Evolutionary conservation across 2,113 vertebrate genomes (phyloP).

Genomic region (Noturus placidus): DNA sequence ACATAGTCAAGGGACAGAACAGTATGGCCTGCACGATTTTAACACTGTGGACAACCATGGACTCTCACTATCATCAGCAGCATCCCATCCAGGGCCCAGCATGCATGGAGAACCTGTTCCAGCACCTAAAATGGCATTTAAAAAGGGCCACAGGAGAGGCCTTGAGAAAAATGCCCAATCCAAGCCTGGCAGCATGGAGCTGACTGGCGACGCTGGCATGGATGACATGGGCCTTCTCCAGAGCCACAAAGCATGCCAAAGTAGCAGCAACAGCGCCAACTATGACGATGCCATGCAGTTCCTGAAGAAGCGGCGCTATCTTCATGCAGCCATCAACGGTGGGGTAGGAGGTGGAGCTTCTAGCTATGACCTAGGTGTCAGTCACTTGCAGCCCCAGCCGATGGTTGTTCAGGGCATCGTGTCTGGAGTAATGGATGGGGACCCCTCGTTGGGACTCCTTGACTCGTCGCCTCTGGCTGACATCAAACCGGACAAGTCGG

Average conservation of each 20-base stretch:
- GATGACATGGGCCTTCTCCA: constrained; percentile 85
- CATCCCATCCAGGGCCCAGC: constrained; percentile 79
- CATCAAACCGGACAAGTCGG: constrained; percentile 90
- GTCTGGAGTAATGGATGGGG: constrained; percentile 84
- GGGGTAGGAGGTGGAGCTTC: constrained; percentile 40
- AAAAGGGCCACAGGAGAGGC: constrained; percentile 86
- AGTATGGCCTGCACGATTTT: constrained; percentile 81
- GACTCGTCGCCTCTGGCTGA: constrained; percentile 82
- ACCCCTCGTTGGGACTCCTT: constrained; percentile 81
- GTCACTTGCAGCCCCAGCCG: constrained; percentile 86
- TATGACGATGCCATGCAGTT: constrained; percentile 99
- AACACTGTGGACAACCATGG: constrained; percentile 83
- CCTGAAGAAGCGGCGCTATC: constrained; percentile 95
- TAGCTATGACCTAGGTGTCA: constrained; percentile 84
- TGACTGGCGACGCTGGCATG: constrained; percentile 68
- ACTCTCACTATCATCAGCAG: constrained; percentile 63
- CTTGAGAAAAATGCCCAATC: constrained; percentile 79
- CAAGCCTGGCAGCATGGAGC: constrained; percentile 77
- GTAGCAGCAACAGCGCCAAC: constrained; percentile 80
- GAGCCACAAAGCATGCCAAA: constrained; percentile 75
- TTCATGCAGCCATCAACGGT: constrained; percentile 78
- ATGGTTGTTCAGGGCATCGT: constrained; percentile 87
- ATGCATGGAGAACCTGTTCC: constrained; percentile 82
- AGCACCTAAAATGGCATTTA: constrained; percentile 90
- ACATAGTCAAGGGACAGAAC: constrained; percentile 68